Percentiles rank a stretch among this genome's conserved stretches.
phyloP scores from a whole-genome alignment of 1,140 invertebrate species.

The Bombus waltoni region DNA sequence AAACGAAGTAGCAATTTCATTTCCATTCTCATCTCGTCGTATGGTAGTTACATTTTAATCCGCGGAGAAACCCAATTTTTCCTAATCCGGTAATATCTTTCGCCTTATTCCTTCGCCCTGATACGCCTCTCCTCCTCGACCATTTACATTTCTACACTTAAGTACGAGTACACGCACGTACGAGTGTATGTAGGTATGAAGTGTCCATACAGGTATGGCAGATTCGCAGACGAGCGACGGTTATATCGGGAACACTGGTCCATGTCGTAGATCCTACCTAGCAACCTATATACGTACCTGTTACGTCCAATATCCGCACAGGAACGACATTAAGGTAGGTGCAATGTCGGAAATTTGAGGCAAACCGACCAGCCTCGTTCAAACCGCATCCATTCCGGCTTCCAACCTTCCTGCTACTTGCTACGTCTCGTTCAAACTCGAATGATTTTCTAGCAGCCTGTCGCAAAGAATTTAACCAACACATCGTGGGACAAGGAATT shows the following conservation, averaged over 20 bases:
- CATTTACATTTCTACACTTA: not conserved
- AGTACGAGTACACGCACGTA: too few species aligned
- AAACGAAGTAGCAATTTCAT: conserved; percentile 28
- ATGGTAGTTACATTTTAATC: conserved; percentile 39
- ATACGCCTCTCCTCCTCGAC: not conserved
- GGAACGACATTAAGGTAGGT: conserved; percentile 54
- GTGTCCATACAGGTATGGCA: not conserved
- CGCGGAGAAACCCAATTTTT: conserved; percentile 26
- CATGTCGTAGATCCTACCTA: conserved; percentile 17
- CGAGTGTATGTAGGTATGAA: not conserved
- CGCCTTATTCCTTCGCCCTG: not conserved
- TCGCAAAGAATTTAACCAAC: not conserved
- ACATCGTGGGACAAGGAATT: not conserved
- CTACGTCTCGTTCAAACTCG: conserved; percentile 7
- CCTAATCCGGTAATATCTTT: conserved; percentile 23
- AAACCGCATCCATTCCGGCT: conserved; percentile 22
- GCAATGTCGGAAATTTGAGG: conserved; percentile 58
- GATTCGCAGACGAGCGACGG: conserved; percentile 1
- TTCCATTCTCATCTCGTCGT: conserved; percentile 22
- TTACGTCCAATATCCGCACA: conserved; percentile 53
- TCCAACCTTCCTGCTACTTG: not conserved
- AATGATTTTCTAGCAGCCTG: not conserved
- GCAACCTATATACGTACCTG: conserved; percentile 44
- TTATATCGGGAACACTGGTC: conserved; percentile 22
- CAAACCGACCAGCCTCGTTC: conserved; percentile 37